Evolutionary conservation across 2,797 vertebrate genomes (phyloP).

Genomic region (Darevskia nairensis): DNA sequence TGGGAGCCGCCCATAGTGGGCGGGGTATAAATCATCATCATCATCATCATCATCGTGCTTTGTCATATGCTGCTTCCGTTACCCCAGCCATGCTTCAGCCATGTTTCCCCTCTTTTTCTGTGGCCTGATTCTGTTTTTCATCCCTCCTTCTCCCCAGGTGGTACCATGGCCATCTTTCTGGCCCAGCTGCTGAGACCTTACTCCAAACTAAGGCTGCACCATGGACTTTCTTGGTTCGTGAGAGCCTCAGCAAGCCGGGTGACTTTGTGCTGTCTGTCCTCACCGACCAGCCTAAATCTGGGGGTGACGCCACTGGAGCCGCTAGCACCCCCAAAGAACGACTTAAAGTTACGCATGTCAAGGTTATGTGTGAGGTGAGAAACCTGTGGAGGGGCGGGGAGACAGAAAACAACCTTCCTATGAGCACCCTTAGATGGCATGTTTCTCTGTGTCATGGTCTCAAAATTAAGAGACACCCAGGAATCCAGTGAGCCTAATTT

Average conservation of each 20-base stretch:
- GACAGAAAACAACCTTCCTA: fast-evolving
- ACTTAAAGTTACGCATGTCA: constrained; percentile 91
- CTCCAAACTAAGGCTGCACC: constrained; percentile 85
- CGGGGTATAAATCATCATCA: too few species aligned
- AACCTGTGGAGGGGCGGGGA: background rate
- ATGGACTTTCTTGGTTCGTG: constrained; percentile 93
- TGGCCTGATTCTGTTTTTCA: background rate
- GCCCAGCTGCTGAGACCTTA: constrained; percentile 89
- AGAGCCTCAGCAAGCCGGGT: constrained; percentile 95
- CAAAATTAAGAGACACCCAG: background rate
- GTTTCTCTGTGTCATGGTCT: background rate
- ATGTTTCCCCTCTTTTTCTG: background rate
- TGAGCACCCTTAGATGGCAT: background rate
- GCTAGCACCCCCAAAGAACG: constrained; percentile 48
- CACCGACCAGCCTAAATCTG: constrained; percentile 84
- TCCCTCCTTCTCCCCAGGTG: constrained; percentile 81
- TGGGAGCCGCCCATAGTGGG: too few species aligned
- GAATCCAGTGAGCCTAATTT: background rate
- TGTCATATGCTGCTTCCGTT: background rate
- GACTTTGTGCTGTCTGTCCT: constrained; percentile 93
- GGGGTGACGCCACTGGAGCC: constrained; percentile 62
- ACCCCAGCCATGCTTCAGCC: background rate
- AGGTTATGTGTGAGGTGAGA: constrained; percentile 93
- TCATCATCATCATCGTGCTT: too few species aligned
- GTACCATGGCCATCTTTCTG: constrained; percentile 96